These are phyloP conservation scores for Halesus radiatus DNA, from an alignment of 1,140 invertebrate species.

Conservation along the genomic window DNA sequence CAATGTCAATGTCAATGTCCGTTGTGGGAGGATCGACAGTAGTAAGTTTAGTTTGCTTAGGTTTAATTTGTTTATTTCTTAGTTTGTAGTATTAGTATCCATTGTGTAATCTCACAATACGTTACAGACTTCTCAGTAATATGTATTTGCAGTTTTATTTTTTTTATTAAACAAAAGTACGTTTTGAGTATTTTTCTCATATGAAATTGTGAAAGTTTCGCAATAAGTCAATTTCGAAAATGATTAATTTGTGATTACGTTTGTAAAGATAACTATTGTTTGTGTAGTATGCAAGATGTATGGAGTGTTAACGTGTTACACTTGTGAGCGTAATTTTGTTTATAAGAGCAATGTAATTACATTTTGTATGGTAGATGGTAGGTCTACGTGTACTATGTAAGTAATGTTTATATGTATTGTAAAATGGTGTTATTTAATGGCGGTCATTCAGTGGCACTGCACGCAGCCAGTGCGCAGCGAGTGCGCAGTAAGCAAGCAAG, in stretches of 20 bases:
- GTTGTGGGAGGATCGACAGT: neutral
- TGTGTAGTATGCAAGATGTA: neutral
- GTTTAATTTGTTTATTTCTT: slow-evolving; percentile 7
- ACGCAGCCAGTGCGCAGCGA: no score
- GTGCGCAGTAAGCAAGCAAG: neutral
- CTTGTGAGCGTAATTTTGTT: slow-evolving; percentile 14
- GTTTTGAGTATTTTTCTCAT: slow-evolving; percentile 12
- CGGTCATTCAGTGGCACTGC: no score
- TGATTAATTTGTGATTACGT: slow-evolving; percentile 31
- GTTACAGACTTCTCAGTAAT: slow-evolving; percentile 1
- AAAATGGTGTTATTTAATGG: no score
- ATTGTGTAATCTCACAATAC: slow-evolving; percentile 34
- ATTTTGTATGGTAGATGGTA: slow-evolving; percentile 24
- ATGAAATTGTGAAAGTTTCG: slow-evolving; percentile 26
- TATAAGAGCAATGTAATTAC: slow-evolving; percentile 32
- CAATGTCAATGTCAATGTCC: no score
- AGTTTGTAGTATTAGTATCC: slow-evolving; percentile 24
- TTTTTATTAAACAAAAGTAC: slow-evolving; percentile 13
- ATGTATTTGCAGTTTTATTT: slow-evolving; percentile 26
- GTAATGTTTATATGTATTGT: slow-evolving; percentile 1
- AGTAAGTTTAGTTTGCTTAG: neutral
- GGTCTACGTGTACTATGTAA: neutral
- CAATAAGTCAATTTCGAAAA: slow-evolving; percentile 28
- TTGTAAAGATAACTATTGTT: slow-evolving; percentile 29
- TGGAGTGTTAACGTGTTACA: slow-evolving; percentile 9